Evolutionary conservation across 2,113 vertebrate species (phyloP).

Genomic region (Eurystomus gularis): DNA sequence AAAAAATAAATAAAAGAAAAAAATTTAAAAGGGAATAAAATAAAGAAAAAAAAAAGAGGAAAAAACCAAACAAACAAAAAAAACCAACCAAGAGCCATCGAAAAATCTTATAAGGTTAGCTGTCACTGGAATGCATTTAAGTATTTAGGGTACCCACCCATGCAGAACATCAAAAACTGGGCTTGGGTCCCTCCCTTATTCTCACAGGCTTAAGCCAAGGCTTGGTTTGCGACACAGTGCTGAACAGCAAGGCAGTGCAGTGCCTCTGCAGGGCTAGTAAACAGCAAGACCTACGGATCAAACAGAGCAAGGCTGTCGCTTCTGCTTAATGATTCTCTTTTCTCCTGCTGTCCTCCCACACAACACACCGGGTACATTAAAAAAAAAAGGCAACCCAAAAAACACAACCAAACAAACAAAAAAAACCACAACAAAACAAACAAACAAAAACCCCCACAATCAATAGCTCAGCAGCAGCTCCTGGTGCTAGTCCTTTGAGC

Average conservation of each 20-base stretch:
- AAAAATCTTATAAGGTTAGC: slow-evolving; percentile 73
- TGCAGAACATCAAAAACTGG: slow-evolving; percentile 82
- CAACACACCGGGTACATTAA: background rate
- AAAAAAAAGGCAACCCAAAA: background rate
- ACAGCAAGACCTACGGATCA: slow-evolving; percentile 27
- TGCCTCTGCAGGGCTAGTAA: slow-evolving; percentile 35
- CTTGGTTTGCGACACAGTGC: background rate
- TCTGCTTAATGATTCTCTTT: background rate
- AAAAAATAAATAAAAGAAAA: background rate
- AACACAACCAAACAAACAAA: background rate
- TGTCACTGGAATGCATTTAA: slow-evolving; percentile 75
- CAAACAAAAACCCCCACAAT: too few species aligned
- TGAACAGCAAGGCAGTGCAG: slow-evolving; percentile 30
- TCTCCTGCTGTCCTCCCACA: background rate
- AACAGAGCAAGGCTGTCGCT: background rate
- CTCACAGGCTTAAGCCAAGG: slow-evolving; percentile 48
- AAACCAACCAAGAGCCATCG: background rate
- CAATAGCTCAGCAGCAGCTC: background rate
- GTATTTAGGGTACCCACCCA: slow-evolving; percentile 78
- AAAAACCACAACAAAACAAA: too few species aligned
- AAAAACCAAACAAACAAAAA: rapidly evolving
- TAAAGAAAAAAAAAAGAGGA: rapidly evolving
- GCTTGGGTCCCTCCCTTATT: slow-evolving; percentile 65
- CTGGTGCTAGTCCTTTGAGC: background rate
- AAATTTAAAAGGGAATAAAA: background rate